Conservation (phyloP, 2,888 invertebrate genomes). For the Drosophila planitibia region DNA sequence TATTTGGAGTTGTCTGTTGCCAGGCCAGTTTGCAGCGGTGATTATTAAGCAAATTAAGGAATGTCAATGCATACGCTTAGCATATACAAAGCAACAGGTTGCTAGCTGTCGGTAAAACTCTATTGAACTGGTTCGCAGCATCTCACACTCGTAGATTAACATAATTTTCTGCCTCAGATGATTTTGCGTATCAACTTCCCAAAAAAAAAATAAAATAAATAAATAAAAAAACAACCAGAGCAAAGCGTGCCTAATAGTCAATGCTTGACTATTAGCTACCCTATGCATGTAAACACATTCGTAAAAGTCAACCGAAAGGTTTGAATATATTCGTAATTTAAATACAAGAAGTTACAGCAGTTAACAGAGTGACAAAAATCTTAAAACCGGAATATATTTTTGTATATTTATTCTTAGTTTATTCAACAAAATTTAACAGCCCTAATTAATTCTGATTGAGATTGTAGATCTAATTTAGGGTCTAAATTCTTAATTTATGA, state of each 20-base stretch:
- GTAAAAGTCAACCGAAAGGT: background rate
- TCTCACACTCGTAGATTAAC: slow-evolving; percentile 52
- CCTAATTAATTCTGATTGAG: background rate
- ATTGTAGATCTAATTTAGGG: background rate
- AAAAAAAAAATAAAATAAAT: background rate
- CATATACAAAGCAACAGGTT: slow-evolving; percentile 77
- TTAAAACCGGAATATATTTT: background rate
- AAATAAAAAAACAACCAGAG: slow-evolving; percentile 3
- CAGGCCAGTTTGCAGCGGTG: slow-evolving; percentile 64
- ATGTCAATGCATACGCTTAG: slow-evolving; percentile 76
- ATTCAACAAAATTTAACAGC: background rate
- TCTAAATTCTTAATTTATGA: background rate
- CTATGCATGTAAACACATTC: background rate
- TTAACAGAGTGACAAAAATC: background rate
- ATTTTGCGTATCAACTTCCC: slow-evolving; percentile 60
- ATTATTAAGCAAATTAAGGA: slow-evolving; percentile 79
- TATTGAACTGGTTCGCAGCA: slow-evolving; percentile 66
- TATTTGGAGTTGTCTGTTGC: slow-evolving; percentile 54
- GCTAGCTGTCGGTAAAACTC: slow-evolving; percentile 59
- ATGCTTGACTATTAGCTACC: background rate
- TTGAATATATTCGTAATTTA: background rate
- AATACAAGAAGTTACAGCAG: background rate
- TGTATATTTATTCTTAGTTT: background rate
- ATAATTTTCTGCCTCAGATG: slow-evolving; percentile 56
- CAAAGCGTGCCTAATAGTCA: background rate